phyloP scores from a whole-genome alignment of 2,113 vertebrate species.

The Tichodroma muraria region DNA sequence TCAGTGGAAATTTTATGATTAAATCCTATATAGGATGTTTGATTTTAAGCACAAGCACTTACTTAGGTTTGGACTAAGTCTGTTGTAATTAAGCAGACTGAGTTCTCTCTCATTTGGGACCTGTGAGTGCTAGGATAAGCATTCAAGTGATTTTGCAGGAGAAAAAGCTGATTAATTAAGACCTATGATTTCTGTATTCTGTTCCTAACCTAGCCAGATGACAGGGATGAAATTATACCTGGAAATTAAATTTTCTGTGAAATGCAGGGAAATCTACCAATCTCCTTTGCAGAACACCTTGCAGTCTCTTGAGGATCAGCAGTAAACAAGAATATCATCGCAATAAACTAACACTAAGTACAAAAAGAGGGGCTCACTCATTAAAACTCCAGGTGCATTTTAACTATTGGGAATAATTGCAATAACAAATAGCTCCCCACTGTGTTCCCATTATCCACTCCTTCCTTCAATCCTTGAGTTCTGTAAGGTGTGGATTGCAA shows the following conservation, averaged over 20 bases:
- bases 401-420: neutral
- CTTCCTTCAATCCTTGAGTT: neutral
- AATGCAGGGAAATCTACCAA: neutral
- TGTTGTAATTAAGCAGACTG: neutral
- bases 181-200: neutral
- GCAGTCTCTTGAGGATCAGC: neutral
- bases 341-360: neutral
- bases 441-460: neutral
- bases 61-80: neutral
- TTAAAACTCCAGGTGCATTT: neutral
- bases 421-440: neutral
- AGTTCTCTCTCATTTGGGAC: neutral
- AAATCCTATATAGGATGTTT: neutral
- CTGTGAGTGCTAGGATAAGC: neutral
- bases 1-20: neutral
- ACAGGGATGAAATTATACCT: neutral
- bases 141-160: neutral
- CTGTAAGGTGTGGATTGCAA: neutral
- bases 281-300: neutral
- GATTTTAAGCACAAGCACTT: neutral
- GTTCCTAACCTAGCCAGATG: neutral
- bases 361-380: neutral
- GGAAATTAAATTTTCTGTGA: neutral
- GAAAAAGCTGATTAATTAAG: rapidly evolving
- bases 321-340: neutral